Percentiles rank a stretch among this genome's conserved stretches.
These are phyloP conservation scores for Ageneiosus marmoratus DNA, from an alignment of 2,113 vertebrate species.

Conservation along the genomic window DNA sequence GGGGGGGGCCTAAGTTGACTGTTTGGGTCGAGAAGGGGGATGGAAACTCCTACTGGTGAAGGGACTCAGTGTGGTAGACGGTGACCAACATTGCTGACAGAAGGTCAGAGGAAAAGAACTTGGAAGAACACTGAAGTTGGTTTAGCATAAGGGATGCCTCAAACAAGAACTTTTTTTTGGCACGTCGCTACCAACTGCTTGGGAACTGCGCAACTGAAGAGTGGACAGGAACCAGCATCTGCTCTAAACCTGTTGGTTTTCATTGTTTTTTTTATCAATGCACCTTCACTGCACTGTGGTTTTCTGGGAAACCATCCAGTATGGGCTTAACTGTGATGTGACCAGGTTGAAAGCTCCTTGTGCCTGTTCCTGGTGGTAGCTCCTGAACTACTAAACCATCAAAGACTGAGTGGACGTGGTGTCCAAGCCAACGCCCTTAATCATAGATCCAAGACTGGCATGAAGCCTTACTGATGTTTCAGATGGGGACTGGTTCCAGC, in stretches of 20 bases:
- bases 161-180: not conserved
- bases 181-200: conserved; percentile 13
- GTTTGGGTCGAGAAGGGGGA: conserved; percentile 90
- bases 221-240: conserved; percentile 34
- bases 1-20: conserved; percentile 92
- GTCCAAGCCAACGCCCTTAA: conserved; percentile 41
- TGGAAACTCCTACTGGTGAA: conserved; percentile 77
- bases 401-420: conserved; percentile 11
- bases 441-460: conserved; percentile 31
- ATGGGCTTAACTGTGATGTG: not conserved
- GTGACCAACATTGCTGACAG: conserved; percentile 24
- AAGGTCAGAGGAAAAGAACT: conserved; percentile 26
- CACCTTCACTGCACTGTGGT: conserved; percentile 29
- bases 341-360: not conserved
- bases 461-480: conserved; percentile 18
- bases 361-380: conserved; percentile 6
- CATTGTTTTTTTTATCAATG: conserved; percentile 5
- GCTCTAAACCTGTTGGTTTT: conserved; percentile 10
- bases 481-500: not conserved
- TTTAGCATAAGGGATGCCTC: conserved; percentile 16
- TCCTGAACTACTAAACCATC: conserved; percentile 16
- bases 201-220: not conserved
- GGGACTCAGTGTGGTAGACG: conserved; percentile 27
- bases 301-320: not conserved
- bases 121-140: conserved; percentile 35